These are phyloP conservation scores for Leptobrachium leishanense DNA, from an alignment of 2,113 vertebrate genomes.

Conservation along the genomic window DNA sequence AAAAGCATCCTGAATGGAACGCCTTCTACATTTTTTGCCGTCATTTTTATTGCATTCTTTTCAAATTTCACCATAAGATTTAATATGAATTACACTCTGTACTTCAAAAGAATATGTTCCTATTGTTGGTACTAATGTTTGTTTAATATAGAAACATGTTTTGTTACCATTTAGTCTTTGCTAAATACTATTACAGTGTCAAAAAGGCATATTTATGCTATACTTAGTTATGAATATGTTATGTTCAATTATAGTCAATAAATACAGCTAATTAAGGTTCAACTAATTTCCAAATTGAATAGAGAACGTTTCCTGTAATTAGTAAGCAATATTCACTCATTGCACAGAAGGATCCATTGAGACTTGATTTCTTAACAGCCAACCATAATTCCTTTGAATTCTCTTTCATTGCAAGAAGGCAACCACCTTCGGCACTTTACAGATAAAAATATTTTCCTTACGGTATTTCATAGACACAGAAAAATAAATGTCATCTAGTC, in stretches of 20 bases:
- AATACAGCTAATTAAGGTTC: constrained; percentile 47
- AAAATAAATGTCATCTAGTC: neutral
- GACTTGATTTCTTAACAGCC: constrained; percentile 39
- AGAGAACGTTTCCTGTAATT: constrained; percentile 40
- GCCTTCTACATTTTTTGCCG: too few species aligned
- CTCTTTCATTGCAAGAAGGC: constrained; percentile 35
- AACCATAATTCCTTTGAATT: constrained; percentile 46
- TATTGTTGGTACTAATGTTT: too few species aligned
- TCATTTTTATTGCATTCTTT: too few species aligned
- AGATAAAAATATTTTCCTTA: neutral
- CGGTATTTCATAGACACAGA: neutral
- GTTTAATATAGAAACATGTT: too few species aligned
- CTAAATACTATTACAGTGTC: neutral
- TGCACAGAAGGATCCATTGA: constrained; percentile 42
- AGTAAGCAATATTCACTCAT: constrained; percentile 43
- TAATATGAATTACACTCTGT: too few species aligned
- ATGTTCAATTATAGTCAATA: constrained; percentile 44
- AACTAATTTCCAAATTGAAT: constrained; percentile 47
- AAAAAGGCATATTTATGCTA: constrained; percentile 37
- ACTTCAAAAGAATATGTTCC: too few species aligned
- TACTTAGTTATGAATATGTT: constrained; percentile 35
- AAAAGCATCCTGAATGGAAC: too few species aligned
- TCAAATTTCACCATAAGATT: too few species aligned
- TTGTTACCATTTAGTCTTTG: neutral
- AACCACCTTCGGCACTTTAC: constrained; percentile 1